Percentiles rank a stretch among this genome's conserved stretches.
phyloP scores from a whole-genome alignment of 2,797 vertebrate species.

The Acanthurus leucopareius region DNA sequence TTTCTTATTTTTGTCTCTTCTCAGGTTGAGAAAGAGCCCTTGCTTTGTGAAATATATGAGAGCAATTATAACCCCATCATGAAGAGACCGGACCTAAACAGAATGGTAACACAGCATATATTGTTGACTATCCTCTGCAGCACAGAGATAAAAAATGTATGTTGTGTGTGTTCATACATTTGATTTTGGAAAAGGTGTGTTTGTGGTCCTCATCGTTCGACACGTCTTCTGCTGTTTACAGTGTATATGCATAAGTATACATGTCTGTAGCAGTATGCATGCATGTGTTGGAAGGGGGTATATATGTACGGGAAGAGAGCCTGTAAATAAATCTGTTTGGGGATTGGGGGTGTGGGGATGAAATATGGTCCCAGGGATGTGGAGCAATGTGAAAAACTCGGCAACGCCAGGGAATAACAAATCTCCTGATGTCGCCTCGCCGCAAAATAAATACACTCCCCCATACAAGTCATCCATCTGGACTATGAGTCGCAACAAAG shows the following conservation, averaged over 20 bases:
- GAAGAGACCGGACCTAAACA: constrained; percentile 38
- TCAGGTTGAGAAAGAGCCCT: constrained; percentile 16
- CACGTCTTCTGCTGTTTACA: constrained; percentile 59
- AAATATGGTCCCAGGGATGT: constrained; percentile 88
- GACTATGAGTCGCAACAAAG: constrained; percentile 85
- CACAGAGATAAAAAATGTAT: constrained; percentile 41
- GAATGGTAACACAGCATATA: constrained; percentile 46
- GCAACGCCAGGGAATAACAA: constrained; percentile 88
- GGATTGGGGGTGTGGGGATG: constrained; percentile 85
- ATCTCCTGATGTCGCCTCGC: constrained; percentile 84
- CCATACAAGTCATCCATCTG: constrained; percentile 87
- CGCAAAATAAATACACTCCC: constrained; percentile 88
- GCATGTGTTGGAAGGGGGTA: constrained; percentile 59
- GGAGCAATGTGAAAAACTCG: constrained; percentile 89
- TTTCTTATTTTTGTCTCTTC: constrained; percentile 30
- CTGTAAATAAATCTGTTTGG: constrained; percentile 90
- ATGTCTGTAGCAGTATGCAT: constrained; percentile 59
- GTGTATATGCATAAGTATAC: constrained; percentile 53
- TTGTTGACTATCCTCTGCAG: constrained; percentile 36
- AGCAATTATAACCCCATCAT: constrained; percentile 64
- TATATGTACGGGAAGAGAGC: constrained; percentile 78
- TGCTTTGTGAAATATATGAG: constrained; percentile 53
- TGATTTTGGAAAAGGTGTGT: constrained; percentile 54
- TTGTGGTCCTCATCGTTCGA: constrained; percentile 55
- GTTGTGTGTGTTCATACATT: constrained; percentile 57